Percentiles rank a stretch among this genome's conserved stretches.
phyloP scores from a whole-genome alignment of 2,113 vertebrate species.

The Antechinus stuartii region DNA sequence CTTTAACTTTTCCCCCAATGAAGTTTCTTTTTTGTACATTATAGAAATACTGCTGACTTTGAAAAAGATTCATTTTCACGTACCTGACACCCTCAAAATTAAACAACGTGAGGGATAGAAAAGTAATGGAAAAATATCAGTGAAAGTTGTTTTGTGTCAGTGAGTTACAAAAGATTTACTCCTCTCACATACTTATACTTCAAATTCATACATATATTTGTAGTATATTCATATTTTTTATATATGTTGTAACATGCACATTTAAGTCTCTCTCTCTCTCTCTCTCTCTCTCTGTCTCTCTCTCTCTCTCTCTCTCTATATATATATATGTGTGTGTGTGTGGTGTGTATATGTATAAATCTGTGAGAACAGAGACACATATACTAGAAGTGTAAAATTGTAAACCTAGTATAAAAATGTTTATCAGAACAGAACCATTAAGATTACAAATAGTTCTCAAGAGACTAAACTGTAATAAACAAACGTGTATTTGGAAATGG shows the following conservation, averaged over 20 bases:
- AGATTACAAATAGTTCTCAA: slow-evolving; percentile 34
- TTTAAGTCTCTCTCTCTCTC: too few relatives aligned
- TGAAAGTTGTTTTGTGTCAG: slow-evolving; percentile 9
- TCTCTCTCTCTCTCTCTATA: too few relatives aligned
- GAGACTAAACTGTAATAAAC: slow-evolving; percentile 15
- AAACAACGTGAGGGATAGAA: not conserved
- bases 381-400: not conserved
- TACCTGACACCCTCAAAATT: slow-evolving; percentile 25
- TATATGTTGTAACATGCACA: too few relatives aligned
- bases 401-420: not conserved
- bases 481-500: slow-evolving; percentile 53
- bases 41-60: slow-evolving; percentile 17
- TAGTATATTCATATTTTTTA: too few relatives aligned
- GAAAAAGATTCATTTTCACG: slow-evolving; percentile 36
- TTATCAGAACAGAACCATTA: slow-evolving; percentile 47
- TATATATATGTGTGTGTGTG: too few relatives aligned
- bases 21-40: not conserved
- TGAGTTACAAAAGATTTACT: not conserved
- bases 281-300: too few relatives aligned
- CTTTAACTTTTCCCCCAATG: not conserved
- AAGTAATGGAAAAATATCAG: slow-evolving; percentile 13
- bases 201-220: not conserved
- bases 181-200: not conserved
- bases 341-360: not conserved
- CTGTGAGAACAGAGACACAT: not conserved